These are phyloP conservation scores for Diceros bicornis DNA, from an alignment of 2,797 vertebrate genomes.

Conservation along the genomic window DNA sequence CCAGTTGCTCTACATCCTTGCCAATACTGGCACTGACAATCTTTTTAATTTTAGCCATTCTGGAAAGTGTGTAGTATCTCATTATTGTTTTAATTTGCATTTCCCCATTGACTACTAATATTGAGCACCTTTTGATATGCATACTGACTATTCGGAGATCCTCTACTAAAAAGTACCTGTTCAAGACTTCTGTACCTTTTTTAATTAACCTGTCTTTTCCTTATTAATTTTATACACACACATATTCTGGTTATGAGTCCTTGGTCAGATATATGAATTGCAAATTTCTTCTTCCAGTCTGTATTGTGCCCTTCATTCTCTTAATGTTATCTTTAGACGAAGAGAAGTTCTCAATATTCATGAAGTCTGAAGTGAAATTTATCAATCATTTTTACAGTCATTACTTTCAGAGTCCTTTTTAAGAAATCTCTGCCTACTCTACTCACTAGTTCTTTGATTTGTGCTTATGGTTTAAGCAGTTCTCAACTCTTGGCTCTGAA, in stretches of 20 bases:
- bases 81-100: neutral
- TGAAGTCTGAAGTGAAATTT: slow-evolving; percentile 26
- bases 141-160: neutral
- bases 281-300: slow-evolving; percentile 44
- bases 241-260: neutral
- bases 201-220: neutral
- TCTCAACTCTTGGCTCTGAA: neutral
- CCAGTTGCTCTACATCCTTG: neutral
- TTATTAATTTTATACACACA: neutral
- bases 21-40: neutral
- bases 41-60: neutral
- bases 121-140: neutral
- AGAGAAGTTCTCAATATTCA: slow-evolving; percentile 26
- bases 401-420: neutral
- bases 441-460: neutral
- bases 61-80: neutral
- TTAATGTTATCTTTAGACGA: neutral
- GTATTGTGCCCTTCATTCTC: slow-evolving; percentile 15
- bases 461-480: neutral
- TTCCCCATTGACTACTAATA: neutral
- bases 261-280: neutral
- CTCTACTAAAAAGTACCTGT: neutral
- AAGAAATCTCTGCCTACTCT: neutral
- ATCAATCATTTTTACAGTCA: neutral
- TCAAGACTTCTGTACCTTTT: neutral